These are phyloP conservation scores for Lepidurus couesii DNA, from an alignment of 1,140 invertebrate species.

Conservation along the genomic window DNA sequence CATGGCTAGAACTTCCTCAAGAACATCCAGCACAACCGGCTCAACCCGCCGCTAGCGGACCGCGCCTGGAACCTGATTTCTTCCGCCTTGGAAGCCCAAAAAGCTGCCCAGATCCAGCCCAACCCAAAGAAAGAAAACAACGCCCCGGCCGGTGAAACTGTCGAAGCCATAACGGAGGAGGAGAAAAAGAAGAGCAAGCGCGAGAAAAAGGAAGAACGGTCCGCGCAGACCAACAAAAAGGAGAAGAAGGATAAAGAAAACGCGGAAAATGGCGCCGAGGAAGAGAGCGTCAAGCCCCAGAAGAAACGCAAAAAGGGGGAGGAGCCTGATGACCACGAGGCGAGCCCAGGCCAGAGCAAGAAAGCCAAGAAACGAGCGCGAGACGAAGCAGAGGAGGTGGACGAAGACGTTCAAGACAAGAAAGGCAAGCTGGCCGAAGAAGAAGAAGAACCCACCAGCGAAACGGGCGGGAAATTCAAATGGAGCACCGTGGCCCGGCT, in stretches of 20 bases:
- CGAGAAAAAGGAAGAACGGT: conserved; percentile 27
- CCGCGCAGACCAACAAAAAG: neutral
- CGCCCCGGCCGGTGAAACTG: conserved; percentile 2
- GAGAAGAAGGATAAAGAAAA: conserved; percentile 35
- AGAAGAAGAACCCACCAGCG: neutral
- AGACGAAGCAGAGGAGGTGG: neutral
- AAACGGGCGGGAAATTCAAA: conserved; percentile 27
- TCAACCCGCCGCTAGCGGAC: conserved; percentile 39
- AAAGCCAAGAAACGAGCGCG: neutral
- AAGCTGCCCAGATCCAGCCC: conserved; percentile 30
- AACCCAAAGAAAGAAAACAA: conserved; percentile 19
- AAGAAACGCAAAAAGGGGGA: conserved; percentile 25
- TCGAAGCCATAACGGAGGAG: conserved; percentile 31
- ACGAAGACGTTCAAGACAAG: neutral
- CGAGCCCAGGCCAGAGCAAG: neutral
- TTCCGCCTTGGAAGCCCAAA: conserved; percentile 35
- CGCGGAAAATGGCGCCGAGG: conserved; percentile 30
- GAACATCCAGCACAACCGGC: conserved; percentile 43
- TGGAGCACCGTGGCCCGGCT: conserved; percentile 29
- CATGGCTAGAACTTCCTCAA: conserved; percentile 46
- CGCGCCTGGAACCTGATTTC: conserved; percentile 41
- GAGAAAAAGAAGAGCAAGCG: conserved; percentile 37
- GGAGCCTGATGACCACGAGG: neutral
- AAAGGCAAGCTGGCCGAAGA: neutral
- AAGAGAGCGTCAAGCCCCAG: conserved; percentile 23